These are phyloP conservation scores for Papilio protenor DNA, from an alignment of 2,888 invertebrate genomes.

Conservation along the genomic window DNA sequence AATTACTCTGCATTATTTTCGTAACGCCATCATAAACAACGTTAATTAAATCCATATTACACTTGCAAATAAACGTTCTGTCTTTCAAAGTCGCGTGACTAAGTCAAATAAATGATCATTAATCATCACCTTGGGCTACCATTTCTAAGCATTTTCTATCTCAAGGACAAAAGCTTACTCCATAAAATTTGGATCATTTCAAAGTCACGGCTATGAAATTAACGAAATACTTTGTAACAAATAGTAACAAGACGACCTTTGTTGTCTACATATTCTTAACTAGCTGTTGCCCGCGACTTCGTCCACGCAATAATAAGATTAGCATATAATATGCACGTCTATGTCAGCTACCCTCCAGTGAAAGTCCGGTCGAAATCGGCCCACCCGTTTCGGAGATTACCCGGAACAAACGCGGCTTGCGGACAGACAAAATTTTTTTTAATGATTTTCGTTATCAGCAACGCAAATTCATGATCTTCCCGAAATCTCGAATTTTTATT, in stretches of 20 bases:
- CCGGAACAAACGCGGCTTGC: too few species aligned
- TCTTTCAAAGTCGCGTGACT: constrained; percentile 30
- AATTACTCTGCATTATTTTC: not conserved
- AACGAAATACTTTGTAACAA: not conserved
- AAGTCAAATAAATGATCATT: constrained; percentile 23
- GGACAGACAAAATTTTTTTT: too few species aligned
- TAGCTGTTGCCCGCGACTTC: too few species aligned
- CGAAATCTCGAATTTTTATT: too few species aligned
- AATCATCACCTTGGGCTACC: constrained; percentile 30
- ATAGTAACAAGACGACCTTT: not conserved
- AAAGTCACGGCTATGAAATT: not conserved
- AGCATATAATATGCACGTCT: too few species aligned
- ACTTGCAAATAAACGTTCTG: constrained; percentile 27
- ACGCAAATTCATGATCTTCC: too few species aligned
- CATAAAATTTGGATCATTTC: constrained; percentile 6
- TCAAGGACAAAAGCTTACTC: constrained; percentile 13
- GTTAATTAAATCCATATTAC: constrained; percentile 22
- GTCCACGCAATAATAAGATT: too few species aligned
- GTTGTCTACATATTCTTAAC: not conserved
- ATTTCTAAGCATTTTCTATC: constrained; percentile 27
- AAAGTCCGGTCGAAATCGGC: too few species aligned
- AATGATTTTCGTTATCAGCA: too few species aligned
- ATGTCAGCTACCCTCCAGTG: too few species aligned
- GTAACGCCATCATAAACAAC: constrained; percentile 1
- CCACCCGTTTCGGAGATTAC: too few species aligned